A percentile compares a stretch with the other conserved stretches of the same genome.
Evolutionary conservation across 2,113 vertebrate species (phyloP).

Genomic region (Dunckerocampus dactyliophorus): DNA sequence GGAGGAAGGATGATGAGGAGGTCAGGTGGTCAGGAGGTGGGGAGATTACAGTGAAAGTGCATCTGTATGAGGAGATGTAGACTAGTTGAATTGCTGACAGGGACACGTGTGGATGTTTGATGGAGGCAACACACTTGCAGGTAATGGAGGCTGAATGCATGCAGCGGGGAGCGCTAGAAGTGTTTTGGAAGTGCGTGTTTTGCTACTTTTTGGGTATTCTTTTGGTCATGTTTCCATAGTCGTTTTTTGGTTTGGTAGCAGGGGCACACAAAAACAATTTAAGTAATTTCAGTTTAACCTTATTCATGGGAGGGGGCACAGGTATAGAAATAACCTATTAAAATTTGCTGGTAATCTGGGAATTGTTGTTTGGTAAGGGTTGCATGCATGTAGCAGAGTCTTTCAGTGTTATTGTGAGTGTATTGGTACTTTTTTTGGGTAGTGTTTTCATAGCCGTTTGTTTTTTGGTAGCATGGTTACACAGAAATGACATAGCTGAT

Average conservation of each 20-base stretch:
- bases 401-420: background rate
- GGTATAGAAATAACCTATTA: background rate
- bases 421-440: background rate
- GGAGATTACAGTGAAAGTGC: slow-evolving; percentile 19
- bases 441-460: background rate
- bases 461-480: background rate
- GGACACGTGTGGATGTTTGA: slow-evolving; percentile 44
- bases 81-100: slow-evolving; percentile 26
- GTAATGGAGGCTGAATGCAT: slow-evolving; percentile 32
- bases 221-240: background rate
- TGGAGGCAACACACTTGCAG: slow-evolving; percentile 45
- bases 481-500: background rate
- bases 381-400: too few relatives aligned
- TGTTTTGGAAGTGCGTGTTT: background rate
- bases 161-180: too few relatives aligned
- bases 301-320: background rate
- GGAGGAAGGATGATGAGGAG: slow-evolving; percentile 19
- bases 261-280: background rate
- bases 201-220: background rate
- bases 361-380: background rate
- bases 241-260: background rate
- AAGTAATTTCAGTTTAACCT: background rate
- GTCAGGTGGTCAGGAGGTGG: slow-evolving; percentile 38
- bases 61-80: slow-evolving; percentile 25
- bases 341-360: background rate